Base-by-base conservation (phyloP, 2,113 vertebrate genomes). In the Misgurnus mizolepis region DNA sequence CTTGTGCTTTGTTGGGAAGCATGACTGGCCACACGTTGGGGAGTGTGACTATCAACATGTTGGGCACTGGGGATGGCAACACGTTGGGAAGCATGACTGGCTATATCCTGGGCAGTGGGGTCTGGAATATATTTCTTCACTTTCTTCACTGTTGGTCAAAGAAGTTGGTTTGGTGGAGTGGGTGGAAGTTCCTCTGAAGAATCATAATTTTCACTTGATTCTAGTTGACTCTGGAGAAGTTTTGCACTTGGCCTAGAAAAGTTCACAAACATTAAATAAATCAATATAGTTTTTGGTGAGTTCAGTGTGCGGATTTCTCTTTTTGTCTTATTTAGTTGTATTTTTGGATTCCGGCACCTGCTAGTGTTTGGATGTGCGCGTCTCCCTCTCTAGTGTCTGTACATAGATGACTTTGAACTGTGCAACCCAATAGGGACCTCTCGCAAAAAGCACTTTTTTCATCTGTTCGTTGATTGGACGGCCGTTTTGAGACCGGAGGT, bases 221-320 rank as follows among this genome's bases (percentile, higher is more conserved):
- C 39, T 10, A 45, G 65, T 45, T 67, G 65, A 67, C 65, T 67
- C 65, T 67, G 65, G 17, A 67, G 41, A 17, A 45, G 40, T 45
- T 67, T 45, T 67, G 65, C 17, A 67, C 65, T 67, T 67, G 65
- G 65, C 65, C 65, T 45, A 67, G 12, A 45, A 15, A 45, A n/a
- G 41, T 67, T 12, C 45, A 67, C 17, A 67, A 47, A 12, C 17
- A 45, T 45, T 34, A 34, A 34, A 34, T 22, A 22, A 22, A 22
- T 22, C 22, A 22, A 22, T 22, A 22, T 22, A 22, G 22, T 22
- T 22, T 22, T 22, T 22, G 22, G 22, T 22, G 22, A 22, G 22
- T 22, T 22, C 22, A 22, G 22, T 22, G 22, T 22, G 22, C 22
- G 22, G 22, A 22, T 22, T 22, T 22, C 22, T 22, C 22, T 22